A percentile compares a stretch with the other conserved stretches of the same genome.
Conservation (phyloP, 2,888 invertebrate genomes). For the Rapana venosa region DNA sequence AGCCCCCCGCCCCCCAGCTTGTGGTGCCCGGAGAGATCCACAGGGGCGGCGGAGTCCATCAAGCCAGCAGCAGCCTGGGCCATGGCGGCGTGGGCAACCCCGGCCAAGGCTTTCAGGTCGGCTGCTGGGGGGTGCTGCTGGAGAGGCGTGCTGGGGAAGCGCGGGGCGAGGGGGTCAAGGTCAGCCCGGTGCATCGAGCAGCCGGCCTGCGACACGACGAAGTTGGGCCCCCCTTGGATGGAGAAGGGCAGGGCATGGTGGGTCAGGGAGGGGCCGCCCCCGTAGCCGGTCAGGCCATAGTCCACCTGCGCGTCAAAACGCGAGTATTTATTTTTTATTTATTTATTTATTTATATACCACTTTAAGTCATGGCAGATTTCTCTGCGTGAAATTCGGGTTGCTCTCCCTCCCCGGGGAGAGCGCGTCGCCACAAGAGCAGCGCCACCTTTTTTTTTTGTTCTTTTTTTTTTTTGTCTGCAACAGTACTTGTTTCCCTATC, state of each 20-base stretch:
- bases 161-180: constrained; percentile 30
- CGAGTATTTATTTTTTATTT: too few relatives aligned
- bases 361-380: too few relatives aligned
- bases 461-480: too few relatives aligned
- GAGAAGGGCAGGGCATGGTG: constrained; percentile 55
- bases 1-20: constrained; percentile 51
- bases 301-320: constrained; percentile 15
- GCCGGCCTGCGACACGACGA: constrained; percentile 55
- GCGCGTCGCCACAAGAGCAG: too few relatives aligned
- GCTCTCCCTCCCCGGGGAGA: too few relatives aligned
- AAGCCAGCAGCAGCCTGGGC: constrained; percentile 56
- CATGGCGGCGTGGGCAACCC: constrained; percentile 57
- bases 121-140: constrained; percentile 16
- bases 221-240: constrained; percentile 53
- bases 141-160: neutral
- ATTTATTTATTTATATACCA: neutral
- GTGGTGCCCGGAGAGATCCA: constrained; percentile 67
- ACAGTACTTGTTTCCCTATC: too few relatives aligned
- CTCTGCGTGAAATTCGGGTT: too few relatives aligned
- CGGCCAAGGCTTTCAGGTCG: constrained; percentile 28
- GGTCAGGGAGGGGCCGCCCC: constrained; percentile 45
- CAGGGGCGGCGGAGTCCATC: constrained; percentile 63
- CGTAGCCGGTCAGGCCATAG: constrained; percentile 41
- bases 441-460: too few relatives aligned
- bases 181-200: constrained; percentile 53